phyloP scores from a whole-genome alignment of 2,888 invertebrate species.

The Ormyrus pomaceus region DNA sequence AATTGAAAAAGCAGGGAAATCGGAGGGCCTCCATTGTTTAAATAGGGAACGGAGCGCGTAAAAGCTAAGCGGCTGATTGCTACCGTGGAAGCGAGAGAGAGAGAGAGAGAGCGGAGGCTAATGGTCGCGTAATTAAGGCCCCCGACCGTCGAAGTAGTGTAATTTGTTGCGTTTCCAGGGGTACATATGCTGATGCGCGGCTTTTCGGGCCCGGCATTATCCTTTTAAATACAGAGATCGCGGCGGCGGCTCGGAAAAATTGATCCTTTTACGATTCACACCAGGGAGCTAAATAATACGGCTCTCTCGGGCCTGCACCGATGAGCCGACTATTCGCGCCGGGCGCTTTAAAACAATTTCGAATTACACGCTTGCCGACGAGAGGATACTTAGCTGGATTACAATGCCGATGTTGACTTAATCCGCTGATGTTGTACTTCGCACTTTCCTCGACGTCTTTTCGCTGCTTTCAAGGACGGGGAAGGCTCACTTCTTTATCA shows the following conservation, averaged over 20 bases:
- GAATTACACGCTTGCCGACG: conserved; percentile 26
- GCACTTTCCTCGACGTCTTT: background rate
- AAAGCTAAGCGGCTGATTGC: conserved; percentile 44
- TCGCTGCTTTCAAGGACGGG: too few species aligned
- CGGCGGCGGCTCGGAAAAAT: conserved; percentile 37
- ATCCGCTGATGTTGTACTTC: conserved; percentile 4
- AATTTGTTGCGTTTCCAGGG: conserved; percentile 50
- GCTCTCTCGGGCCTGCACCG: background rate
- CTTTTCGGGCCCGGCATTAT: conserved; percentile 1
- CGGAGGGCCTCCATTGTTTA: conserved; percentile 41
- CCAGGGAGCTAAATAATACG: conserved; percentile 23
- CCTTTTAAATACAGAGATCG: conserved; percentile 48
- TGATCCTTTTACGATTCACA: conserved; percentile 47
- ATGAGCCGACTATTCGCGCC: conserved; percentile 20
- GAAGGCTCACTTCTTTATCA: too few species aligned
- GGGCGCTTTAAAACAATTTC: conserved; percentile 10
- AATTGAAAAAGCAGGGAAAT: conserved; percentile 44
- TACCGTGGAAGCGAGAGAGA: conserved; percentile 29
- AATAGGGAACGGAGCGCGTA: conserved; percentile 39
- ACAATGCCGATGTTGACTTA: conserved; percentile 11
- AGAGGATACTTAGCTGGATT: conserved; percentile 26
- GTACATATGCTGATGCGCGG: conserved; percentile 2
- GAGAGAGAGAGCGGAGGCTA: conserved; percentile 15
- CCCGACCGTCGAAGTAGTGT: conserved; percentile 49
- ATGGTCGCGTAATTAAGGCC: conserved; percentile 55